Conservation (phyloP, 1,140 invertebrate genomes). For the Dufourea novaeangliae region DNA sequence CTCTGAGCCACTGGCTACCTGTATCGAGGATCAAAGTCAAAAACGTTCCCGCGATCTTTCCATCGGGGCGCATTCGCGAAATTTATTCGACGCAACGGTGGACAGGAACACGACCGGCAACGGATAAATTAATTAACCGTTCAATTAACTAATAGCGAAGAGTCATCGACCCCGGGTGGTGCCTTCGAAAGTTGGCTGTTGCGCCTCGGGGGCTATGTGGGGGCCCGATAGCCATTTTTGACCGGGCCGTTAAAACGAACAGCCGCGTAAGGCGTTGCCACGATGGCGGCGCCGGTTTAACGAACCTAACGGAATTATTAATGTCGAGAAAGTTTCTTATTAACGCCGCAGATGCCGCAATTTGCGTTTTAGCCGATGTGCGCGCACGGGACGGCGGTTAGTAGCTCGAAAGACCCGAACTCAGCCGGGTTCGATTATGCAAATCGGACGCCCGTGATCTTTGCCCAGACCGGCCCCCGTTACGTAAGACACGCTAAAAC, state of each 20-base stretch:
- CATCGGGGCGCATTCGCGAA: background rate
- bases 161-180: background rate
- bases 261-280: background rate
- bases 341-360: conserved; percentile 60
- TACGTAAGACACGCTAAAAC: conserved; percentile 28
- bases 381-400: conserved; percentile 4
- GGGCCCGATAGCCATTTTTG: conserved; percentile 6
- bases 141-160: conserved; percentile 31
- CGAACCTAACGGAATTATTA: conserved; percentile 56
- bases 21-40: conserved; percentile 38
- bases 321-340: conserved; percentile 66
- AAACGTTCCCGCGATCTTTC: conserved; percentile 10
- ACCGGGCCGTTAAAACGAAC: background rate
- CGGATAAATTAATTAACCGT: conserved; percentile 24
- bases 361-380: conserved; percentile 19
- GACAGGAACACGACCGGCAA: background rate
- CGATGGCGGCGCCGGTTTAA: conserved; percentile 27
- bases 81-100: conserved; percentile 20
- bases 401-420: conserved; percentile 14
- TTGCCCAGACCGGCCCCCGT: background rate
- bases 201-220: background rate
- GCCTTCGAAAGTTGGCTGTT: background rate
- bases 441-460: conserved; percentile 48
- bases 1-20: background rate
- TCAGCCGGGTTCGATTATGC: conserved; percentile 56